A percentile compares a stretch with the other conserved stretches of the same genome.
Conservation (phyloP, 2,113 vertebrate species). For the Rissa tridactyla region DNA sequence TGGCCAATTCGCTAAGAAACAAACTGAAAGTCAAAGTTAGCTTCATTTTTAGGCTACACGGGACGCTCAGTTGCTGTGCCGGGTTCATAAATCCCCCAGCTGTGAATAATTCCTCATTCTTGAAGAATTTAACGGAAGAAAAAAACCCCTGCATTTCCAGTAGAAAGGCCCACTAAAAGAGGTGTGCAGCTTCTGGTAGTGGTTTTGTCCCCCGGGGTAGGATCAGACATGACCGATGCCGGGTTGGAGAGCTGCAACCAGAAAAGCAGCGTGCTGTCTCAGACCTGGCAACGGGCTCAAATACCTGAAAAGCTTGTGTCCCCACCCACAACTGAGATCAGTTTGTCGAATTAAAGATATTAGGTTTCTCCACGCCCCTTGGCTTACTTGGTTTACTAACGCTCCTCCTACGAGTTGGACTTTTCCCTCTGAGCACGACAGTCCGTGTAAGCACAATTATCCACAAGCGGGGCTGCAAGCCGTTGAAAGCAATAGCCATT, state of each 20-base stretch:
- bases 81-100: background rate
- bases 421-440: background rate
- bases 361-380: background rate
- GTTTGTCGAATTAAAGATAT: background rate
- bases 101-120: slow-evolving; percentile 10
- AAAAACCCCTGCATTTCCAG: background rate
- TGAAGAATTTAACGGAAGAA: background rate
- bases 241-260: background rate
- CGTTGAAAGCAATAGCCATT: background rate
- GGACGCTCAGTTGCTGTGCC: background rate
- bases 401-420: background rate
- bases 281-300: background rate
- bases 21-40: background rate
- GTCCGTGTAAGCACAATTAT: rapidly evolving
- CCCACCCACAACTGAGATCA: background rate
- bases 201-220: background rate
- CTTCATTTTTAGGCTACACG: background rate
- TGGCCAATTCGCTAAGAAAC: background rate
- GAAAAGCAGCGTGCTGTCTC: background rate
- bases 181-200: background rate
- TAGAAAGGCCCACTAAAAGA: background rate
- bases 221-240: background rate
- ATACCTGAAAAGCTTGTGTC: background rate
- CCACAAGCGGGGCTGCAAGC: background rate
- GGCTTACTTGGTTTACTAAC: background rate